phyloP scores from a whole-genome alignment of 2,797 vertebrate species.

The Eidolon dupreanum region DNA sequence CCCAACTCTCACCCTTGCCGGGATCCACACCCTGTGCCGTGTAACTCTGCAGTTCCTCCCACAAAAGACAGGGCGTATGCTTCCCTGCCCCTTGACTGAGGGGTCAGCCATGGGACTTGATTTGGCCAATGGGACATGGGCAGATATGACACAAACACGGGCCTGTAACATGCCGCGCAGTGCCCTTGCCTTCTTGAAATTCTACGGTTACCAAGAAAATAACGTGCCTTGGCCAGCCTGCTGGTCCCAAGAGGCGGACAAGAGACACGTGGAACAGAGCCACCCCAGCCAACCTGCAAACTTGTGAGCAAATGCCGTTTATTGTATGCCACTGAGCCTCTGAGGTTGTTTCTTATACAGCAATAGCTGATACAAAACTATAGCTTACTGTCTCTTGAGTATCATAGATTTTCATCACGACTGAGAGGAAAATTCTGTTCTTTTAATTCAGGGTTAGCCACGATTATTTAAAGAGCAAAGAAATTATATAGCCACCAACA shows the following conservation, averaged over 20 bases:
- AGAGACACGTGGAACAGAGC: background rate
- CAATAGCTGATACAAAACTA: background rate
- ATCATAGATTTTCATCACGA: background rate
- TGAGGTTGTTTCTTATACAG: background rate
- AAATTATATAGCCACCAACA: background rate
- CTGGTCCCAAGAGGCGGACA: background rate
- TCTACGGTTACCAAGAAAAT: background rate
- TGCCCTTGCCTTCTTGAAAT: background rate
- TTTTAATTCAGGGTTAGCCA: background rate
- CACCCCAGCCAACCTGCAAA: background rate
- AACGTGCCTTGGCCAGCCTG: background rate
- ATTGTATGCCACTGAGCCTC: background rate
- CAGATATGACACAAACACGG: background rate
- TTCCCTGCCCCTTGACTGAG: background rate
- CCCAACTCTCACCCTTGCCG: background rate
- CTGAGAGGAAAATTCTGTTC: background rate
- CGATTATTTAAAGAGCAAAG: background rate
- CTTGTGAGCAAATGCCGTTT: background rate
- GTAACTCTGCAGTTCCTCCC: background rate
- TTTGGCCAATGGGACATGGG: background rate
- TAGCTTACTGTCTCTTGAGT: background rate
- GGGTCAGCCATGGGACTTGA: background rate
- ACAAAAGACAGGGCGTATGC: background rate
- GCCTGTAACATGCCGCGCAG: background rate
- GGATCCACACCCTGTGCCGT: background rate